phyloP scores from a whole-genome alignment of 2,113 vertebrate species.

The Coptodon bakossiorum region DNA sequence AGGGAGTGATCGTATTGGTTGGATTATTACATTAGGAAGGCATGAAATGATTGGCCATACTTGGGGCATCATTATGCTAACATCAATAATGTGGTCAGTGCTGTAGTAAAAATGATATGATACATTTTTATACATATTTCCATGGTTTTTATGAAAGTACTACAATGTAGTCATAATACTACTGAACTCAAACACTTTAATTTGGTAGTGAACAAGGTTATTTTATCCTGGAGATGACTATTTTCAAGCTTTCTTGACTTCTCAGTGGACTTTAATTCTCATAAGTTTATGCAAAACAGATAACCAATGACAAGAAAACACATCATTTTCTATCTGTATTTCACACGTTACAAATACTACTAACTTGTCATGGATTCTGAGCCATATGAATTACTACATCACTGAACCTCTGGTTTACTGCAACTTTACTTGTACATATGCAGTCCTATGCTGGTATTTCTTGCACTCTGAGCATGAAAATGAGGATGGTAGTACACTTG shows the following conservation, averaged over 20 bases:
- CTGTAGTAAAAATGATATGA: neutral
- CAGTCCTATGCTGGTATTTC: neutral
- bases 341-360: neutral
- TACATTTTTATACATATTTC: neutral
- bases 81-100: neutral
- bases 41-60: neutral
- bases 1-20: neutral
- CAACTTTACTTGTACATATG: neutral
- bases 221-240: neutral
- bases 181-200: neutral
- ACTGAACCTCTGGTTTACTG: neutral
- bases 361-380: neutral
- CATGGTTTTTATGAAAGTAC: neutral
- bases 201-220: neutral
- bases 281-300: neutral
- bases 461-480: neutral
- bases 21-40: neutral
- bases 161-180: neutral
- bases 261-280: neutral
- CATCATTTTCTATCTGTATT: neutral
- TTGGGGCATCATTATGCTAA: neutral
- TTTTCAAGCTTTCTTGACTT: neutral
- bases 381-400: neutral
- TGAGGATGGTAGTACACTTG: constrained; percentile 10
- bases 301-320: neutral